Conservation (phyloP, 2,888 invertebrate genomes). For the Cryptocheilus praepositus region DNA sequence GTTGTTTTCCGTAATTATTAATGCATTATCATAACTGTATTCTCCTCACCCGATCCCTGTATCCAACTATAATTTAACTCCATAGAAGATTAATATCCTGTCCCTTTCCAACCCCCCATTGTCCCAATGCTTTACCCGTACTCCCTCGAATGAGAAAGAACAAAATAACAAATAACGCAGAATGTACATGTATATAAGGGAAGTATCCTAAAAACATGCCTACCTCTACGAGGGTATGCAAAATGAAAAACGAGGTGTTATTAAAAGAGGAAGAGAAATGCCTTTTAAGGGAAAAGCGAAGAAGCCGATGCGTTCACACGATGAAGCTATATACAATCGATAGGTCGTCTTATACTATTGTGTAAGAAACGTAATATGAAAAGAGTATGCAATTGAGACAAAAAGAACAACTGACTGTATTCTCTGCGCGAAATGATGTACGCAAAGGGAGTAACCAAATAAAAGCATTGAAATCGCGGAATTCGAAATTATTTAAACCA, state of each 20-base stretch:
- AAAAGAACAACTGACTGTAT: slow-evolving; percentile 24
- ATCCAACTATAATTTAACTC: slow-evolving; percentile 70
- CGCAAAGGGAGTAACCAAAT: slow-evolving; percentile 64
- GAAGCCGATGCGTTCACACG: slow-evolving; percentile 26
- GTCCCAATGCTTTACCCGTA: slow-evolving; percentile 52
- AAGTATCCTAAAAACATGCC: slow-evolving; percentile 48
- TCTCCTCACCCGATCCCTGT: slow-evolving; percentile 35
- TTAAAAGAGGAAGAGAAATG: slow-evolving; percentile 35
- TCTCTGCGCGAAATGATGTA: slow-evolving; percentile 58
- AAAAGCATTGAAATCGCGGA: slow-evolving; percentile 66
- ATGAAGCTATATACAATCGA: slow-evolving; percentile 11
- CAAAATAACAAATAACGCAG: slow-evolving; percentile 34
- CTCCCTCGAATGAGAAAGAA: slow-evolving; percentile 45
- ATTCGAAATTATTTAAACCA: slow-evolving; percentile 24
- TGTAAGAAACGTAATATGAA: slow-evolving; percentile 1
- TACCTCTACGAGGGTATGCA: slow-evolving; percentile 44
- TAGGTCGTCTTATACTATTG: slow-evolving; percentile 14
- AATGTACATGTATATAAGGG: slow-evolving; percentile 58
- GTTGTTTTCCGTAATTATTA: slow-evolving; percentile 70
- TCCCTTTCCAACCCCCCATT: slow-evolving; percentile 23
- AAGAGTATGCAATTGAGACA: slow-evolving; percentile 6
- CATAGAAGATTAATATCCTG: slow-evolving; percentile 61
- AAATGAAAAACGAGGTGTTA: slow-evolving; percentile 39
- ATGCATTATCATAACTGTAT: slow-evolving; percentile 69
- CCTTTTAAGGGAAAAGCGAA: slow-evolving; percentile 38